phyloP scores from a whole-genome alignment of 2,888 invertebrate genomes.

The Volucella inflata region DNA sequence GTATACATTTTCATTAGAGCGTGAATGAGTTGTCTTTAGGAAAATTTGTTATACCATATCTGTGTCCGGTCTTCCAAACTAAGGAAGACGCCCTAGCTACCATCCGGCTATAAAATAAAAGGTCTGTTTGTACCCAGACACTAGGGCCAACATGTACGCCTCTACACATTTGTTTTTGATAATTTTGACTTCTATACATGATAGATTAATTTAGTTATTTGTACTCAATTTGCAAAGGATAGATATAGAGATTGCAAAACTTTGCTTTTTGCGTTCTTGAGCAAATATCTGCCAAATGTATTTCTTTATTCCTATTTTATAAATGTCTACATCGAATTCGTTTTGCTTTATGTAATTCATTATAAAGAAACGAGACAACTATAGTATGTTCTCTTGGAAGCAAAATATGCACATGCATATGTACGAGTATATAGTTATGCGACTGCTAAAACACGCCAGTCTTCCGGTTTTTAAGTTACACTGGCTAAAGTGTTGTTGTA shows the following conservation, averaged over 20 bases:
- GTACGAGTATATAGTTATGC: neutral
- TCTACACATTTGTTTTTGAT: neutral
- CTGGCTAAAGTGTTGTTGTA: too few relatives aligned
- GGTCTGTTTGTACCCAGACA: neutral
- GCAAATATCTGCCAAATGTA: neutral
- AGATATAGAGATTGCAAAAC: conserved; percentile 8
- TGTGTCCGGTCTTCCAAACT: too few relatives aligned
- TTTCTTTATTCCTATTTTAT: neutral
- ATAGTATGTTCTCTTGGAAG: conserved; percentile 4
- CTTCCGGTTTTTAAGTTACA: too few relatives aligned
- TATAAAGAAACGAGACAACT: conserved; percentile 50
- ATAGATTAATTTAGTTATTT: neutral
- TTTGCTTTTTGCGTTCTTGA: neutral
- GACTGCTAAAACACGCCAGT: neutral
- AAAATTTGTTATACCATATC: too few relatives aligned
- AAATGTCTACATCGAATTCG: neutral
- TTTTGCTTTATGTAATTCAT: conserved; percentile 46
- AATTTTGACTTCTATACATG: conserved; percentile 1
- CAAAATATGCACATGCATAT: neutral
- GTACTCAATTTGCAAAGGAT: neutral
- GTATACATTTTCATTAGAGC: too few relatives aligned
- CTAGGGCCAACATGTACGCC: too few relatives aligned
- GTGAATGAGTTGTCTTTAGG: too few relatives aligned
- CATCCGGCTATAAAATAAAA: neutral
- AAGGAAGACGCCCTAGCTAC: neutral